phyloP scores from a whole-genome alignment of 2,113 vertebrate genomes.

The human region DNA sequence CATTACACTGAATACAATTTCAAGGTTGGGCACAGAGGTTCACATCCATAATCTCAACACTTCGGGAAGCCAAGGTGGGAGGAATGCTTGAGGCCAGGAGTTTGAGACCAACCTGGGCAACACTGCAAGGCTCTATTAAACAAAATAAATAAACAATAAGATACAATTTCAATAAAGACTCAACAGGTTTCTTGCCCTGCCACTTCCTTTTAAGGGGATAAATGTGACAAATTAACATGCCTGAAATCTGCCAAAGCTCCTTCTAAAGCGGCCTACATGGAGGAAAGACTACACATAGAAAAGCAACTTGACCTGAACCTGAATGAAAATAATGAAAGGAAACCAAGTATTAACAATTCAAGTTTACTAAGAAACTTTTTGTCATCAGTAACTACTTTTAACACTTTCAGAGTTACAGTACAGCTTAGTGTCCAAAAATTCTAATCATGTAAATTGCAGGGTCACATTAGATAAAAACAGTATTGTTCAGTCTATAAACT shows the following conservation, averaged over 20 bases:
- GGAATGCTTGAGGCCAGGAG: too few relatives aligned
- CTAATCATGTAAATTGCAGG: neutral
- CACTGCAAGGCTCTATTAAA: too few relatives aligned
- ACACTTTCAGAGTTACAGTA: neutral
- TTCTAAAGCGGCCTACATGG: neutral
- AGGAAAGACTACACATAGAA: neutral
- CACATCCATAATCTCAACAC: too few relatives aligned
- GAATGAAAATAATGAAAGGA: neutral
- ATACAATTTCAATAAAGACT: neutral
- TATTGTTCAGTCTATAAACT: neutral
- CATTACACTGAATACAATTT: neutral
- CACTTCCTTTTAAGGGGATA: neutral
- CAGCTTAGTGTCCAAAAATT: neutral
- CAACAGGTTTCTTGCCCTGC: neutral
- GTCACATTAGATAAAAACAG: neutral
- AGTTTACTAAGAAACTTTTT: slow-evolving; percentile 42
- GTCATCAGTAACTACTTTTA: neutral
- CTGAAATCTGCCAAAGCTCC: neutral
- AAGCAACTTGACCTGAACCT: neutral
- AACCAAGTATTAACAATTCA: neutral
- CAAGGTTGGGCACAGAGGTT: too few relatives aligned
- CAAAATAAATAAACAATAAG: too few relatives aligned
- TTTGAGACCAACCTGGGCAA: too few relatives aligned
- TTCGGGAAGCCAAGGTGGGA: too few relatives aligned
- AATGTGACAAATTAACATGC: neutral